These are phyloP conservation scores for Drosophila triauraria DNA, from an alignment of 1,140 invertebrate species.

Conservation along the genomic window DNA sequence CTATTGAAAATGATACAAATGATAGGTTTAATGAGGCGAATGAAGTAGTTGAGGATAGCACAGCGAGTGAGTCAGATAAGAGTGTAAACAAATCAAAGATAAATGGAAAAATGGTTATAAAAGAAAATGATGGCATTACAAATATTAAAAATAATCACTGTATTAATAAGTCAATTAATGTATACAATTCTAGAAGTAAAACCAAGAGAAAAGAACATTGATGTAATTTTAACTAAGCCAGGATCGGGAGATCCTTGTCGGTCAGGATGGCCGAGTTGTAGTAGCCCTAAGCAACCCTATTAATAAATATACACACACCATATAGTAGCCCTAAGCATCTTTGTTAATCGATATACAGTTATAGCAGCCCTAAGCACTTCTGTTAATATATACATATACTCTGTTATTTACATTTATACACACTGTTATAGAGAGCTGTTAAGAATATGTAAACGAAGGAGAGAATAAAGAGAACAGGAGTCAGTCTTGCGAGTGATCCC, in stretches of 20 bases:
- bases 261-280: neutral
- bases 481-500: too few relatives aligned
- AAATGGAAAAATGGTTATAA: neutral
- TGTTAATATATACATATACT: too few relatives aligned
- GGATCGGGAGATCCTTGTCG: neutral
- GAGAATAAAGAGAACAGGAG: too few relatives aligned
- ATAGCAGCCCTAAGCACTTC: too few relatives aligned
- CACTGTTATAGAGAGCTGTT: too few relatives aligned
- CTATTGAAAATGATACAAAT: neutral
- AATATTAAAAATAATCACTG: neutral
- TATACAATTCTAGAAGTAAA: neutral
- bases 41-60: neutral
- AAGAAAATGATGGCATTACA: neutral
- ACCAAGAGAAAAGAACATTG: neutral
- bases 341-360: too few relatives aligned
- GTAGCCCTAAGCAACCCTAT: too few relatives aligned
- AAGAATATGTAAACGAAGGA: too few relatives aligned
- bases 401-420: too few relatives aligned
- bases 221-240: neutral
- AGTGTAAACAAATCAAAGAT: neutral
- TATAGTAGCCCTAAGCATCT: too few relatives aligned
- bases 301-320: neutral
- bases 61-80: neutral
- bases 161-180: neutral
- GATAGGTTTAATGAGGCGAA: neutral